Conservation (phyloP, 1,140 invertebrate genomes). For the Leptinotarsa defecta region DNA sequence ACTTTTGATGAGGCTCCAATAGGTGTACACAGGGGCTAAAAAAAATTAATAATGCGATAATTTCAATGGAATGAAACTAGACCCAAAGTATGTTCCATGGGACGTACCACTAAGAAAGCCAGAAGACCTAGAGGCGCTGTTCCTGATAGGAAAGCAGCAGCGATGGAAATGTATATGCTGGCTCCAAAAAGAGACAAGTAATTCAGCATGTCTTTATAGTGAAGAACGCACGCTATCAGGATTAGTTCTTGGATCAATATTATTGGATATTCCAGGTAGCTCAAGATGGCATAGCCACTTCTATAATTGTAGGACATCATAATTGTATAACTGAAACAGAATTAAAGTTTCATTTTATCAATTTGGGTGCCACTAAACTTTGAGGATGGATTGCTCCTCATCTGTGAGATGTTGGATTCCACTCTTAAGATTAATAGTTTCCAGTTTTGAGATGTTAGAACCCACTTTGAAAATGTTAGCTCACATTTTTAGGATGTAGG, state of each 20-base stretch:
- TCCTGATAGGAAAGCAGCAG: constrained; percentile 58
- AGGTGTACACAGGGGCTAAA: constrained; percentile 71
- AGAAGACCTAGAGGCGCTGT: constrained; percentile 63
- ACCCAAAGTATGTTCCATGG: no score
- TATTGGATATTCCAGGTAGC: constrained; percentile 75
- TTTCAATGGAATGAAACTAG: constrained; percentile 10
- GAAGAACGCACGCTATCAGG: constrained; percentile 67
- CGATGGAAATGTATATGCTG: constrained; percentile 59
- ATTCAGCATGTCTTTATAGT: constrained; percentile 63
- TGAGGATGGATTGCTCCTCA: no score
- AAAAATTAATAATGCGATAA: constrained; percentile 46
- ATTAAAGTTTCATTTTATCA: no score
- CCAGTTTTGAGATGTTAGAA: no score
- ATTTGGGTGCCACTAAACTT: no score
- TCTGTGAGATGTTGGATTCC: no score
- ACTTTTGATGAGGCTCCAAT: constrained; percentile 72
- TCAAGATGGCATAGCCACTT: constrained; percentile 69
- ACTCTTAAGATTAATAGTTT: no score
- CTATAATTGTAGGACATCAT: constrained; percentile 72
- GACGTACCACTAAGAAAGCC: constrained; percentile 66
- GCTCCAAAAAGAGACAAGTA: constrained; percentile 52
- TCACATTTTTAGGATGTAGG: no score
- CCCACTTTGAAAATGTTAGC: no score
- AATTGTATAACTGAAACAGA: constrained; percentile 69
- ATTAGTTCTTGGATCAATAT: constrained; percentile 70